A percentile compares a stretch with the other conserved stretches of the same genome.
These are phyloP conservation scores for Trididemnum nubilum DNA, from an alignment of 23 tunicate species.

Conservation along the genomic window DNA sequence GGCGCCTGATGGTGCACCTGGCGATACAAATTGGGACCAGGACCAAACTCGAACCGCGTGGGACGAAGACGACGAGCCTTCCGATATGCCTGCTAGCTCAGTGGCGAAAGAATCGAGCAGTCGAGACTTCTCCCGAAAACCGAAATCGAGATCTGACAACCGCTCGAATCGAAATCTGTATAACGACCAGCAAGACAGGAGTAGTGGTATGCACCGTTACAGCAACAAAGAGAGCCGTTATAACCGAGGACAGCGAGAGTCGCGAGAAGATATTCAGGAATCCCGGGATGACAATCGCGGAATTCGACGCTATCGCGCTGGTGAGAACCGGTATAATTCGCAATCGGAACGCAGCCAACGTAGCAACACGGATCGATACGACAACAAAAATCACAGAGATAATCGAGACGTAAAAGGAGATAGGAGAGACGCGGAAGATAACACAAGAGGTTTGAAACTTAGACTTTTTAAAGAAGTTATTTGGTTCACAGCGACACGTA, in stretches of 20 bases:
- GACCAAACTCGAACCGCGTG: neutral
- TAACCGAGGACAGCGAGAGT: neutral
- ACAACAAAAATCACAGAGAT: slow-evolving; percentile 33
- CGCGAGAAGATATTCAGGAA: neutral
- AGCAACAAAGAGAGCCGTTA: neutral
- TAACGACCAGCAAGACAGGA: neutral
- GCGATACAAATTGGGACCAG: too few species aligned
- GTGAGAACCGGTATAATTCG: neutral
- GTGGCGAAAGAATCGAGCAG: too few species aligned
- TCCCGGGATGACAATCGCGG: slow-evolving; percentile 50
- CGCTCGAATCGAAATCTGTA: neutral
- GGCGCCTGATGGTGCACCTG: too few species aligned
- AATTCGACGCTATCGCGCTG: neutral
- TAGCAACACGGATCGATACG: slow-evolving; percentile 30
- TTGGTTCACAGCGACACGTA: too few species aligned
- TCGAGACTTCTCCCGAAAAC: neutral
- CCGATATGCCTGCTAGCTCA: neutral
- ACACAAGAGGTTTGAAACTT: neutral
- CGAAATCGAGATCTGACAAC: neutral
- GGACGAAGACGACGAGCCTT: slow-evolving; percentile 7
- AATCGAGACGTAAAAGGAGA: slow-evolving; percentile 1
- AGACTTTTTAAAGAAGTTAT: neutral
- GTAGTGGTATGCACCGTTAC: neutral
- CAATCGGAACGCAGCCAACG: slow-evolving; percentile 9
- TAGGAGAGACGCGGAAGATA: neutral